A percentile compares a stretch with the other conserved stretches of the same genome.
These are phyloP conservation scores for Hemicordylus capensis DNA, from an alignment of 2,113 vertebrate genomes.

Conservation along the genomic window DNA sequence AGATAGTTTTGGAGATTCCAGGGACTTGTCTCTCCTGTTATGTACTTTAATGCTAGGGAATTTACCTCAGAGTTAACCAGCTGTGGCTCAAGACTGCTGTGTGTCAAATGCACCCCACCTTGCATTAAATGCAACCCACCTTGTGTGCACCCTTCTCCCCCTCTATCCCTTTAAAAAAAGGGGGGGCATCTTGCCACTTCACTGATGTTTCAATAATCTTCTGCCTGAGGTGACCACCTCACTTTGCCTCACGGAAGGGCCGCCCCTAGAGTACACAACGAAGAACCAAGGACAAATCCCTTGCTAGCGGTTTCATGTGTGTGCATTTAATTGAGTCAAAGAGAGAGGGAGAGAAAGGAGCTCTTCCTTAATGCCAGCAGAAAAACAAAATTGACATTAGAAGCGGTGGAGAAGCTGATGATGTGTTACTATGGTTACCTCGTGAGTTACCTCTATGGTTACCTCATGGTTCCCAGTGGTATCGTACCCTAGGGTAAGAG, in stretches of 20 bases:
- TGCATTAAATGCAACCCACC: too few relatives aligned
- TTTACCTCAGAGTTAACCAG: neutral
- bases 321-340: neutral
- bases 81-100: too few relatives aligned
- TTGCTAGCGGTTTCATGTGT: neutral
- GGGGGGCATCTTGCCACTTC: too few relatives aligned
- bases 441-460: too few relatives aligned
- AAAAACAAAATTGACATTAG: constrained; percentile 59
- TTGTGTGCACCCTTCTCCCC: too few relatives aligned
- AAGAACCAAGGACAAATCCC: neutral
- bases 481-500: constrained; percentile 49
- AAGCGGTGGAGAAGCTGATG: constrained; percentile 72
- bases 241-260: too few relatives aligned
- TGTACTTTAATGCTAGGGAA: accelerated
- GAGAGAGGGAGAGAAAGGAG: neutral
- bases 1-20: neutral
- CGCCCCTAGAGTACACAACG: too few relatives aligned
- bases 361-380: constrained; percentile 63
- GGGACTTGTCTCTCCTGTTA: neutral
- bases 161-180: too few relatives aligned
- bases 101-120: too few relatives aligned
- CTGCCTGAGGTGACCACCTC: too few relatives aligned
- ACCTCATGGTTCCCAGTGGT: constrained; percentile 59
- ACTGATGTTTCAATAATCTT: too few relatives aligned
- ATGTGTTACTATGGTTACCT: constrained; percentile 73